phyloP scores from a whole-genome alignment of 2,797 vertebrate species.

The Pipistrellus pipistrellus region DNA sequence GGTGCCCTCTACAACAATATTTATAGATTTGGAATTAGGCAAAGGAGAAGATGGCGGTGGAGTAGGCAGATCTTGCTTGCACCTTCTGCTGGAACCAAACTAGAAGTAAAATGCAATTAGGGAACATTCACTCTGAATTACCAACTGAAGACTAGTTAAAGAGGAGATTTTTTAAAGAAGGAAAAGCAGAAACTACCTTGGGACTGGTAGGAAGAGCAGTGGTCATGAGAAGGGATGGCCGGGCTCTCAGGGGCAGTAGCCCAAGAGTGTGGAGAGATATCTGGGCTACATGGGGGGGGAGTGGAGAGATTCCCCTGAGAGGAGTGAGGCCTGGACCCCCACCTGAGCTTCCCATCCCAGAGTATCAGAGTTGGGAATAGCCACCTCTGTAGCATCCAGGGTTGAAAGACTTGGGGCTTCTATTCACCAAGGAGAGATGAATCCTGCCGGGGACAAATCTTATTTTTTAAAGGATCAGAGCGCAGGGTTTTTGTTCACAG shows the following conservation, averaged over 20 bases:
- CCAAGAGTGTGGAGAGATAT: not conserved
- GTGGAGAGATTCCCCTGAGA: not conserved
- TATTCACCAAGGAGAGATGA: not conserved
- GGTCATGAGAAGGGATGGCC: not conserved
- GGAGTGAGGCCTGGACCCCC: not conserved
- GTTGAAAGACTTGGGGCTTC: not conserved
- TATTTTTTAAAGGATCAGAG: not conserved
- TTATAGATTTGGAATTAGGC: not conserved
- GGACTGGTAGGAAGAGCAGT: not conserved
- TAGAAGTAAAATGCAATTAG: not conserved
- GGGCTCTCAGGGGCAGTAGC: not conserved
- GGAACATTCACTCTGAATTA: not conserved
- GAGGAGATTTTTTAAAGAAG: not conserved
- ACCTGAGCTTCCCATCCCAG: not conserved
- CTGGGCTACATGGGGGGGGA: fast-evolving
- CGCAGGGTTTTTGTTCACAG: not conserved
- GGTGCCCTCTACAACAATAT: no score
- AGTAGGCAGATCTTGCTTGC: not conserved
- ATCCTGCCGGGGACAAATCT: not conserved
- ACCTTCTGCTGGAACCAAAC: not conserved
- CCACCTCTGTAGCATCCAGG: not conserved
- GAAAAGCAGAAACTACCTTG: not conserved
- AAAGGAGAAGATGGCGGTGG: not conserved
- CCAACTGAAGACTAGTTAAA: not conserved
- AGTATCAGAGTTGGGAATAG: not conserved